phyloP scores from a whole-genome alignment of 1,140 invertebrate species.

The Matsumurasca onukii region DNA sequence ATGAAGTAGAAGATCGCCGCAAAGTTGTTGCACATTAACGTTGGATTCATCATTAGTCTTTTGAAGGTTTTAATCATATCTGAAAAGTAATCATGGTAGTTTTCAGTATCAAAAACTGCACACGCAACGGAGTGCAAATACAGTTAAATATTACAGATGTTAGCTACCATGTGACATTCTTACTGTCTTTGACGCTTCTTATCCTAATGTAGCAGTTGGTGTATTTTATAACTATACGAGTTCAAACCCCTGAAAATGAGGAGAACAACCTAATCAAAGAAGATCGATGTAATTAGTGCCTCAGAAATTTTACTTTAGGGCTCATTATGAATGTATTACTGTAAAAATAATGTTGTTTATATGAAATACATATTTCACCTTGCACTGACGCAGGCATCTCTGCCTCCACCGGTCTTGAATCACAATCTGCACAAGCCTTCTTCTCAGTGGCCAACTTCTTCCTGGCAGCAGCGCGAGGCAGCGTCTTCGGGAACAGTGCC shows the following conservation, averaged over 20 bases:
- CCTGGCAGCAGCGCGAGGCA: slow-evolving; percentile 53
- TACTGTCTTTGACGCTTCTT: too few relatives aligned
- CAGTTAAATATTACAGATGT: neutral
- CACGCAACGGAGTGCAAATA: neutral
- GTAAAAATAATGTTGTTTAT: too few relatives aligned
- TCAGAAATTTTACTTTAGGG: too few relatives aligned
- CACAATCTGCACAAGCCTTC: slow-evolving; percentile 32
- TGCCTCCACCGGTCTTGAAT: slow-evolving; percentile 29
- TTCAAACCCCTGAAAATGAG: too few relatives aligned
- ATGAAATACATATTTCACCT: too few relatives aligned
- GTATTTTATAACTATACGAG: too few relatives aligned
- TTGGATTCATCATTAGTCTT: slow-evolving; percentile 59
- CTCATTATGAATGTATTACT: too few relatives aligned
- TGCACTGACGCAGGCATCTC: slow-evolving; percentile 40
- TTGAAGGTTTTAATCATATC: slow-evolving; percentile 56
- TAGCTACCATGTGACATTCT: too few relatives aligned
- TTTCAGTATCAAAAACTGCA: neutral
- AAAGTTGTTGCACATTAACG: slow-evolving; percentile 59
- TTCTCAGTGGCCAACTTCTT: slow-evolving; percentile 42
- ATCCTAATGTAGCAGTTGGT: too few relatives aligned
- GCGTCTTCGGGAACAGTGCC: slow-evolving; percentile 57
- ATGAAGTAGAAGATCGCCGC: slow-evolving; percentile 52
- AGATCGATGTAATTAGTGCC: too few relatives aligned
- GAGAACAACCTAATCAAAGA: too few relatives aligned
- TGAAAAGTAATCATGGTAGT: slow-evolving; percentile 38